Evolutionary conservation across 2,113 vertebrate species (phyloP).

Genomic region (Myanophis thanlyinensis): DNA sequence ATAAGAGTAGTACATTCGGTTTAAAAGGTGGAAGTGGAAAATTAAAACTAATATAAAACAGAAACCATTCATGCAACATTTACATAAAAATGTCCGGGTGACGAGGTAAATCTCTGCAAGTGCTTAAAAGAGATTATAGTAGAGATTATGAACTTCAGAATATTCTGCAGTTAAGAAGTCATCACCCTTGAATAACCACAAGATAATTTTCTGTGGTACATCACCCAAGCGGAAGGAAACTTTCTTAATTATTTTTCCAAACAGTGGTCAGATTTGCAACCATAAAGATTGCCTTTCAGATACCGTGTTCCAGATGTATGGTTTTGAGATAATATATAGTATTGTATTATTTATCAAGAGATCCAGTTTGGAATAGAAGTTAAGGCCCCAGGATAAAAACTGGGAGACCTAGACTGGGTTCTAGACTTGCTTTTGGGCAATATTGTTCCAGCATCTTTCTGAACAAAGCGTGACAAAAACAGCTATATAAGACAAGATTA

Average conservation of each 20-base stretch:
- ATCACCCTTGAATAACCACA: background rate
- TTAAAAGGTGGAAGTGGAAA: background rate
- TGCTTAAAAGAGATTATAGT: background rate
- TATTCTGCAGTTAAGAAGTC: background rate
- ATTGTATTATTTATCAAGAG: background rate
- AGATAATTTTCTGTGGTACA: background rate
- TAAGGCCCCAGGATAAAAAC: background rate
- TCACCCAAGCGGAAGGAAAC: background rate
- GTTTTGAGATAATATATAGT: background rate
- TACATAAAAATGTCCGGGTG: background rate
- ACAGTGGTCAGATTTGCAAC: background rate
- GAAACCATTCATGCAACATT: background rate
- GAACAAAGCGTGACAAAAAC: background rate
- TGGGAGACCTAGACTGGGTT: background rate
- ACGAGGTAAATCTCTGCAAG: background rate
- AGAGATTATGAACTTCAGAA: background rate
- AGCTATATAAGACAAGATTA: background rate
- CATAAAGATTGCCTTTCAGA: background rate
- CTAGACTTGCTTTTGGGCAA: background rate
- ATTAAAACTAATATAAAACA: background rate
- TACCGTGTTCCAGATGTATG: background rate
- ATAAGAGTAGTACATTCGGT: background rate
- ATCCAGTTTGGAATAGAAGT: background rate
- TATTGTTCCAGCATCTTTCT: background rate
- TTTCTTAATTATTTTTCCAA: background rate